A percentile compares a stretch with the other conserved stretches of the same genome.
Evolutionary conservation across 2,113 vertebrate genomes (phyloP).

Genomic region (Ifrita kowaldi): DNA sequence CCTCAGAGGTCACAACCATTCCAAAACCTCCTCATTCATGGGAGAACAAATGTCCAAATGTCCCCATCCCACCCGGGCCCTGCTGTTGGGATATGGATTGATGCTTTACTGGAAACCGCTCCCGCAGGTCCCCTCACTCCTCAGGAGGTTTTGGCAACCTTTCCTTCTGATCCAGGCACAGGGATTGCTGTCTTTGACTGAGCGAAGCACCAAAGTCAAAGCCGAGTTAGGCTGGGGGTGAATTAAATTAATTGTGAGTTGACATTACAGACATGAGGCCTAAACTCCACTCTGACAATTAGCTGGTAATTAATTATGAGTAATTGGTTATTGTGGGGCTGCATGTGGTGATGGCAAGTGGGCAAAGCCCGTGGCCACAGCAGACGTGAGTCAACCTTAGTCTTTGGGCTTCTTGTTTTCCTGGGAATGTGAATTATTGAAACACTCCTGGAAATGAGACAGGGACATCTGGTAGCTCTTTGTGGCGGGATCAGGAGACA

Average conservation of each 20-base stretch:
- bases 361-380: background rate
- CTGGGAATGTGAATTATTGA: background rate
- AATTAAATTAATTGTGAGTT: background rate
- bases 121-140: background rate
- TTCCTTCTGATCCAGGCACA: background rate
- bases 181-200: background rate
- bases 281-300: background rate
- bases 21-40: background rate
- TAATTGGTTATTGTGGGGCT: background rate
- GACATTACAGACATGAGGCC: background rate
- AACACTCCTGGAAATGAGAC: background rate
- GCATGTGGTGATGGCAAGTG: background rate
- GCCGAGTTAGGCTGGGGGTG: background rate
- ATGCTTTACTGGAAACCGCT: accelerated
- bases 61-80: accelerated
- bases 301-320: background rate
- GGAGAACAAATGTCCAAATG: background rate
- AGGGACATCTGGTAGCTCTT: conserved; percentile 5
- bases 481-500: background rate
- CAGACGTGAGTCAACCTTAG: background rate
- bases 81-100: background rate
- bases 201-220: background rate
- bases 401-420: background rate
- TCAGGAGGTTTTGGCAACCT: background rate
- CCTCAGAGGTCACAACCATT: accelerated